Evolutionary conservation across 1,140 invertebrate genomes (phyloP).

Genomic region (Drusus annulatus): DNA sequence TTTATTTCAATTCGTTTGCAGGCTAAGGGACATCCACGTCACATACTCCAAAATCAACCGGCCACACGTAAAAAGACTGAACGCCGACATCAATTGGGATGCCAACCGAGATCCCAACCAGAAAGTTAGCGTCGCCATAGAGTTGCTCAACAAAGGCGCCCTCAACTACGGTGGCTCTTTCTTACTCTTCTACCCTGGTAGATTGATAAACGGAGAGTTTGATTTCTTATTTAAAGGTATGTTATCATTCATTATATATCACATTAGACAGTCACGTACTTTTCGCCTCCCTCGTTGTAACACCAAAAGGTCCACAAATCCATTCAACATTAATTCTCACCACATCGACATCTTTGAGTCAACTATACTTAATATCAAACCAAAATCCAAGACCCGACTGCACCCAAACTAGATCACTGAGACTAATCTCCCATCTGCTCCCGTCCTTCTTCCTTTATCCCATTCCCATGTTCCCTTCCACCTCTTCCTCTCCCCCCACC

Average conservation of each 20-base stretch:
- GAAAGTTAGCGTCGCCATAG: conserved; percentile 74
- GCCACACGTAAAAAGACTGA: conserved; percentile 74
- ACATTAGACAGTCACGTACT: too few species aligned
- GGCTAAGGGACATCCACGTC: conserved; percentile 81
- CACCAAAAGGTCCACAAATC: too few species aligned
- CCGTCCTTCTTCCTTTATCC: too few species aligned
- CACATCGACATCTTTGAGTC: too few species aligned
- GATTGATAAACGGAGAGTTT: conserved; percentile 77
- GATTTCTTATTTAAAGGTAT: conserved; percentile 72
- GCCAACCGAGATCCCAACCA: conserved; percentile 84
- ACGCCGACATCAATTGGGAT: conserved; percentile 85
- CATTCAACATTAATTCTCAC: too few species aligned
- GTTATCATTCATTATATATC: neutral
- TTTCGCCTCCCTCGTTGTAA: too few species aligned
- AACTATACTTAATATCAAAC: too few species aligned
- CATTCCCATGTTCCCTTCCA: too few species aligned
- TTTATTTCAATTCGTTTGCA: conserved; percentile 60
- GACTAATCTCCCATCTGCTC: too few species aligned
- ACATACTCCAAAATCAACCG: conserved; percentile 74
- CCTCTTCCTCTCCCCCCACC: too few species aligned
- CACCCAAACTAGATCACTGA: too few species aligned
- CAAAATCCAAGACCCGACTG: too few species aligned
- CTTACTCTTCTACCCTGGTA: conserved; percentile 80
- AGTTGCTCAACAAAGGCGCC: conserved; percentile 67
- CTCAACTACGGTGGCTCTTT: conserved; percentile 76